Conservation (phyloP, 1,140 invertebrate species). For the Eubasilissa regina region DNA sequence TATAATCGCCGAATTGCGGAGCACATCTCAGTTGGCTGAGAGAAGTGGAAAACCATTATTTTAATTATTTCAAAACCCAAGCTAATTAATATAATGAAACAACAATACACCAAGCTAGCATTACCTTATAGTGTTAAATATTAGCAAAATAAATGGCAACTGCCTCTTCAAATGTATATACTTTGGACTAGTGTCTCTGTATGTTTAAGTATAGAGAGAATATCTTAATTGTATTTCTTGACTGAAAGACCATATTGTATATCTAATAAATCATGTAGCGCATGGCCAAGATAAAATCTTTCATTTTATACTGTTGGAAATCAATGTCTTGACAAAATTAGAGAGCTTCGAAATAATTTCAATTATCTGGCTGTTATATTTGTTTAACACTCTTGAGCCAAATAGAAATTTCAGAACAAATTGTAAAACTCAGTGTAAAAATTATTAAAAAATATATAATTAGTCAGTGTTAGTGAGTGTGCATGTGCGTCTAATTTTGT, state of each 20-base stretch:
- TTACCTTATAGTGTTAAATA: conserved; percentile 59
- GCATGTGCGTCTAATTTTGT: conserved; percentile 53
- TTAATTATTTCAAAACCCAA: conserved; percentile 43
- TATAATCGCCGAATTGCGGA: background rate
- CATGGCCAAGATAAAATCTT: conserved; percentile 39
- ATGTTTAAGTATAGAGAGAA: conserved; percentile 56
- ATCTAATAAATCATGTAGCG: conserved; percentile 31
- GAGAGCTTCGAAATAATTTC: conserved; percentile 30
- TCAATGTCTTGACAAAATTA: conserved; percentile 22
- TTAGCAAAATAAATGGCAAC: conserved; percentile 47
- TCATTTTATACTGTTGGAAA: conserved; percentile 44
- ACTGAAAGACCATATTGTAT: conserved; percentile 58
- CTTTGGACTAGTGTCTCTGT: conserved; percentile 57
- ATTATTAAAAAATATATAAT: conserved; percentile 33
- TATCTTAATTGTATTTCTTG: conserved; percentile 61
- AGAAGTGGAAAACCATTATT: conserved; percentile 39
- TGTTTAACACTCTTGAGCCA: conserved; percentile 22
- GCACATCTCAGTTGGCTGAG: conserved; percentile 51
- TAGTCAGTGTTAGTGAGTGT: conserved; percentile 58
- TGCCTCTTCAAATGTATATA: conserved; percentile 56
- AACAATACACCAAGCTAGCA: conserved; percentile 60
- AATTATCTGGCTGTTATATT: conserved; percentile 3
- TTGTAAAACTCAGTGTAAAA: conserved; percentile 47
- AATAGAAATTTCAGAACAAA: conserved; percentile 42
- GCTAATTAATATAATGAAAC: conserved; percentile 48